Conservation (phyloP, 2,797 vertebrate genomes). For the Bradypus variegatus region DNA sequence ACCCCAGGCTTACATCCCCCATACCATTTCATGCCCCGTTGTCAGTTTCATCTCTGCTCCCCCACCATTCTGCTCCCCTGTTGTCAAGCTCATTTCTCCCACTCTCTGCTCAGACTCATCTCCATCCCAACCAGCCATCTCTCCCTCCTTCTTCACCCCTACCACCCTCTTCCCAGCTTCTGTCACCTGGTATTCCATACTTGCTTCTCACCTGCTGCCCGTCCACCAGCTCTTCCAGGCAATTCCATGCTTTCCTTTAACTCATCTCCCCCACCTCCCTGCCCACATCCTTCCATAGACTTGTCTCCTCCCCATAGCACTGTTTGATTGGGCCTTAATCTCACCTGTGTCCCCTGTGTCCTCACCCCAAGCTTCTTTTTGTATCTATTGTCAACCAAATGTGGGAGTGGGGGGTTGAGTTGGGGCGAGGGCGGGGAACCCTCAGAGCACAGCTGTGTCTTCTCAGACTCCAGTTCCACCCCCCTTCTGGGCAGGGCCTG, state of each 20-base stretch:
- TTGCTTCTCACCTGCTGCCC: neutral
- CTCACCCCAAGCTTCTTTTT: neutral
- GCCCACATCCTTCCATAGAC: neutral
- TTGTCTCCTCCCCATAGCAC: neutral
- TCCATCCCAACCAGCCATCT: neutral
- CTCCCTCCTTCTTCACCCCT: neutral
- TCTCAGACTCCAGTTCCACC: neutral
- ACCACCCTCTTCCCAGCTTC: neutral
- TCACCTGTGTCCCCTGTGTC: constrained; percentile 3
- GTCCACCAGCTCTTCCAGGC: neutral
- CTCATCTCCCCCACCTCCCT: neutral
- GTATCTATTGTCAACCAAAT: constrained; percentile 8
- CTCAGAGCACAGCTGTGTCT: neutral
- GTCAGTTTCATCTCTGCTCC: neutral
- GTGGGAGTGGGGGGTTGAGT: neutral
- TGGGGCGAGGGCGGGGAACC: neutral
- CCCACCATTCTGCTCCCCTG: neutral
- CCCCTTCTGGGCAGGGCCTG: neutral
- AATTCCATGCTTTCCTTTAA: constrained; percentile 12
- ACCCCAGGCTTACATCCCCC: neutral
- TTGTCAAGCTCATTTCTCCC: neutral
- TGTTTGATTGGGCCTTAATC: neutral
- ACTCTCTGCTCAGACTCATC: neutral
- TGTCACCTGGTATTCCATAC: neutral
- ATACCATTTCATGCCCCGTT: neutral